These are phyloP conservation scores for Okapia johnstoni DNA, from an alignment of 2,113 vertebrate genomes.

Conservation along the genomic window DNA sequence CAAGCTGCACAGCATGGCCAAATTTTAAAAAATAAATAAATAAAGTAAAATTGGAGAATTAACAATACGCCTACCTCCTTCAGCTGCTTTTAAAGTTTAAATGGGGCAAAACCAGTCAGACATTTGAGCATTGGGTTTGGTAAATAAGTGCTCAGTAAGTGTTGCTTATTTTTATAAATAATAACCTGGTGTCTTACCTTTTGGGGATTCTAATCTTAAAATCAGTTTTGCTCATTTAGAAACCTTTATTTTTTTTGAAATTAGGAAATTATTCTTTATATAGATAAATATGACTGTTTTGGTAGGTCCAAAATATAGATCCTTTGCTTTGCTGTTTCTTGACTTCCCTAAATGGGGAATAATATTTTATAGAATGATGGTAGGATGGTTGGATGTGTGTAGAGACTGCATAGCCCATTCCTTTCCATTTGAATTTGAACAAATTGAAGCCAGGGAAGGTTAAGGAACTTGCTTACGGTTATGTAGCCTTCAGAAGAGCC, in stretches of 20 bases:
- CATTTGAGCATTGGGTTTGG: neutral
- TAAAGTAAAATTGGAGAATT: neutral
- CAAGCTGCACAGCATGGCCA: neutral
- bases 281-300: neutral
- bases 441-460: neutral
- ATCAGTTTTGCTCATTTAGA: conserved; percentile 18
- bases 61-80: neutral
- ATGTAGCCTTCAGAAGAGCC: neutral
- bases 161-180: conserved; percentile 18
- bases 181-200: neutral
- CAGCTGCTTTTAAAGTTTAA: neutral
- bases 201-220: conserved; percentile 28
- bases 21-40: neutral
- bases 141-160: neutral
- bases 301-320: neutral
- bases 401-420: neutral
- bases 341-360: neutral
- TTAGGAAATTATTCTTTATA: conserved; percentile 11
- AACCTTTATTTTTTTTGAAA: neutral
- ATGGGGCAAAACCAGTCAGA: conserved; percentile 8
- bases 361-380: neutral
- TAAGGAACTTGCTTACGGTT: neutral
- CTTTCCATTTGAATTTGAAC: conserved; percentile 29
- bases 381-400: neutral
- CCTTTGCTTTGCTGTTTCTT: conserved; percentile 3